Conservation (phyloP, 2,888 invertebrate genomes). For the Fragum whitleyi region DNA sequence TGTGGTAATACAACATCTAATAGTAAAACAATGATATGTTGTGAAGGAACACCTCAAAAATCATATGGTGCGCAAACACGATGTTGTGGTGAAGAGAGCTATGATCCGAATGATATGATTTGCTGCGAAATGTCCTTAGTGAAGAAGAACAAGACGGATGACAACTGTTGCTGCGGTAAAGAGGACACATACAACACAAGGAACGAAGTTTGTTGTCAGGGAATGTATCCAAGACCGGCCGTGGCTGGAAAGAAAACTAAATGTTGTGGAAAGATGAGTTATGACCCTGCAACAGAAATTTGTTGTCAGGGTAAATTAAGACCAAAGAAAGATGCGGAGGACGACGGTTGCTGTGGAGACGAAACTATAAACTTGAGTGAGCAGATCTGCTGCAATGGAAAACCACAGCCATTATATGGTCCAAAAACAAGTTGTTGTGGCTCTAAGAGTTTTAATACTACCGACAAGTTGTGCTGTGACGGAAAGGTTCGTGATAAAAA, state of each 20-base stretch:
- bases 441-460: constrained; percentile 43
- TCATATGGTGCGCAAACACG: constrained; percentile 45
- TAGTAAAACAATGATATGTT: constrained; percentile 38
- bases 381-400: constrained; percentile 52
- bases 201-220: constrained; percentile 53
- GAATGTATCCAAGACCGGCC: constrained; percentile 48
- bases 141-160: constrained; percentile 41
- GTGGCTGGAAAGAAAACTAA: constrained; percentile 39
- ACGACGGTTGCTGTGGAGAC: constrained; percentile 55
- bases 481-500: constrained; percentile 51
- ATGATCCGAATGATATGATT: constrained; percentile 31
- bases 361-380: constrained; percentile 44
- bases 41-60: constrained; percentile 50
- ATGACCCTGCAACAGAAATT: constrained; percentile 41
- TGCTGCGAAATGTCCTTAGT: constrained; percentile 46
- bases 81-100: constrained; percentile 50
- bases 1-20: constrained; percentile 53
- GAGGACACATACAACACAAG: constrained; percentile 46
- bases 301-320: constrained; percentile 46
- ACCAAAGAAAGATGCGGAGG: constrained; percentile 31
- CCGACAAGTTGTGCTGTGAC: constrained; percentile 45
- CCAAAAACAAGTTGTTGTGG: constrained; percentile 52
- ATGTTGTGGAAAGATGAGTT: constrained; percentile 53
- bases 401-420: constrained; percentile 34
- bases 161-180: constrained; percentile 60